Conservation (phyloP, 1,140 invertebrate genomes). For the Drosophila albomicans region DNA sequence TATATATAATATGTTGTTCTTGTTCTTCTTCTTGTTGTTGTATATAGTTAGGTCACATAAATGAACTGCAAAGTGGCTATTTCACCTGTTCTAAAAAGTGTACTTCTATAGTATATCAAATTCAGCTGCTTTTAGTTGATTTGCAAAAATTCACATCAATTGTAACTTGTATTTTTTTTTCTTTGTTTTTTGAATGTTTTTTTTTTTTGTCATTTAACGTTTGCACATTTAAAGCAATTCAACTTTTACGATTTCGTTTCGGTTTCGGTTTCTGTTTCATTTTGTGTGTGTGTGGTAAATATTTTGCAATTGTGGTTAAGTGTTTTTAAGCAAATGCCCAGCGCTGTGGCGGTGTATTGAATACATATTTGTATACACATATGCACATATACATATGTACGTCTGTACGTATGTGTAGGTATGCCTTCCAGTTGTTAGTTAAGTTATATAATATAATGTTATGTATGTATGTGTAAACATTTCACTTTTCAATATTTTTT, state of each 20-base stretch:
- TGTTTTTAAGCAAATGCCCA: slow-evolving; percentile 43
- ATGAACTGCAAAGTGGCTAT: slow-evolving; percentile 3
- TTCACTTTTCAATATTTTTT: slow-evolving; percentile 4
- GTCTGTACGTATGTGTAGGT: slow-evolving; percentile 1
- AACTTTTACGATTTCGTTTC: slow-evolving; percentile 13
- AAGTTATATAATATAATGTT: not conserved
- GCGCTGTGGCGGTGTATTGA: slow-evolving; percentile 23
- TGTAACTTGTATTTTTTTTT: slow-evolving; percentile 5
- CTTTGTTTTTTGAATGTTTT: not conserved
- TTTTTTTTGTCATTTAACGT: slow-evolving; percentile 12
- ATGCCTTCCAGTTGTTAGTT: not conserved
- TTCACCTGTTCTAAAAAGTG: slow-evolving; percentile 13
- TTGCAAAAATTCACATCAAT: slow-evolving; percentile 12
- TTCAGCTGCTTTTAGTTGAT: slow-evolving; percentile 19
- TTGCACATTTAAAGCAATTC: slow-evolving; percentile 42
- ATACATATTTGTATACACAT: slow-evolving; percentile 14
- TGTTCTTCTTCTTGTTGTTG: too few relatives aligned
- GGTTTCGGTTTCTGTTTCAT: not conserved
- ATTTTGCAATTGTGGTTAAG: slow-evolving; percentile 27
- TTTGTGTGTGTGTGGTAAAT: slow-evolving; percentile 6
- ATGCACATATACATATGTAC: slow-evolving; percentile 24
- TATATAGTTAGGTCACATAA: slow-evolving; percentile 9
- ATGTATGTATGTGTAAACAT: slow-evolving; percentile 5
- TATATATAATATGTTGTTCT: not conserved
- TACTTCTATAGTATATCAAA: slow-evolving; percentile 16